Evolutionary conservation across 1,140 invertebrate genomes (phyloP), one percentile per base, ranked within the genome.

Genomic region (Calosoma granatense): DNA sequence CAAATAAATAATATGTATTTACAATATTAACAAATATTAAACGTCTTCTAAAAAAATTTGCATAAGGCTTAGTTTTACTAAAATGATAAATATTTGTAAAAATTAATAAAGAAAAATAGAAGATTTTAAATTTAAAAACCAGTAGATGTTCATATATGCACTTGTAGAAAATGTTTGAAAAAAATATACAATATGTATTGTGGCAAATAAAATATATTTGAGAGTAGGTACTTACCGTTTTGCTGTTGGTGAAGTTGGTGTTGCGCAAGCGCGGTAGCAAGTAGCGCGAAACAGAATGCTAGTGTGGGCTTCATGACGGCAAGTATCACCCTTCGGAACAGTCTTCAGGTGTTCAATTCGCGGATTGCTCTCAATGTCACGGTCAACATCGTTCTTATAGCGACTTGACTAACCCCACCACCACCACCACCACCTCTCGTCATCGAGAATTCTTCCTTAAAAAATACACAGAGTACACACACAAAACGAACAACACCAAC

Each of bases 301-400:
- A 47, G 17, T 11, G 15, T 11, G 9, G 15, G 9, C 41, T 4
- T 11, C 41, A 47, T 47, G 6, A 12, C 17, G 41, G 4, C 17
- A 47, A 47, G 4, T 12, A 11, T 47, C 26, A n/a, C 6, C 6
- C 6, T 9, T 6, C 26, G 26, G n/a, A n/a, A n/a, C n/a, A n/a
- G n/a, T 12, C 41, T 9, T 47, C 41, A 36, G 41, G 41, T 47
- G 41, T 12, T 12, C 41, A 47, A 47, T 47, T 47, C 41, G 41
- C 41, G 41, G 15, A 47, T 47, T 47, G 41, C 6, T 47, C 41
- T 47, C 41, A 47, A 47, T 47, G 41, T 47, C 41, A 47, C 15
- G 41, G 41, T 47, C 41, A 47, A 17, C 41, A 4, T 17, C 6
- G 41, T 17, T 47, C 41, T 47, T 47, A 47, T 47, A 47, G 9